Conservation (phyloP, 2,113 vertebrate species). For the Oostethus manadensis region DNA sequence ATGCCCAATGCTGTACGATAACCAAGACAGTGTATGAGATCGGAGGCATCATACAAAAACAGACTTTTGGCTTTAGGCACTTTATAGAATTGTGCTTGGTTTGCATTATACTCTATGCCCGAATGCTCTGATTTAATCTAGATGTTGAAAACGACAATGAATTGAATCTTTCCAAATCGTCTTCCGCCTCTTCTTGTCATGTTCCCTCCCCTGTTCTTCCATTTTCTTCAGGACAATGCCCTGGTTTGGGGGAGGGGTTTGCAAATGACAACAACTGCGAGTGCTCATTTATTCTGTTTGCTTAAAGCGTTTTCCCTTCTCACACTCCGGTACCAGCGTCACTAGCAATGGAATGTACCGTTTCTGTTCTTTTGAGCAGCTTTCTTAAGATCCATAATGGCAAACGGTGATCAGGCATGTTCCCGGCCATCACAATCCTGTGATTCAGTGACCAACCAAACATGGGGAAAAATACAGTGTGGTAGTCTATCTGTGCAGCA, state of each 20-base stretch:
- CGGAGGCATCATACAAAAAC: no score
- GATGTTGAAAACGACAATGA: no score
- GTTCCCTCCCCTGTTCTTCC: conserved; percentile 1
- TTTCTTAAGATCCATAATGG: not conserved
- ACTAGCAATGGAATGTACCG: not conserved
- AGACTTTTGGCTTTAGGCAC: no score
- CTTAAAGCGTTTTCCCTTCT: not conserved
- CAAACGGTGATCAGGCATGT: not conserved
- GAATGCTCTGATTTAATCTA: no score
- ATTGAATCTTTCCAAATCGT: conserved; percentile 4
- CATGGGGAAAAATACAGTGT: not conserved
- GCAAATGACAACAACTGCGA: conserved; percentile 1
- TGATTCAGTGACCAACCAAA: conserved; percentile 5
- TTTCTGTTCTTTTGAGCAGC: not conserved
- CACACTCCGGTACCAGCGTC: not conserved
- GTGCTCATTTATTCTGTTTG: conserved; percentile 1
- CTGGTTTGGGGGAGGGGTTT: conserved; percentile 12
- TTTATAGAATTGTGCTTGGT: no score
- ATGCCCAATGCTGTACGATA: no score
- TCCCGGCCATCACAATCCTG: not conserved
- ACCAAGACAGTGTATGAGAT: no score
- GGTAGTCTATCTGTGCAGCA: not conserved
- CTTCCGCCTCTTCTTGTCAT: not conserved
- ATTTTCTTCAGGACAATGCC: conserved; percentile 18
- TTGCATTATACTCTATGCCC: no score